phyloP scores from a whole-genome alignment of 2,113 vertebrate species.

The Megaleporinus macrocephalus region DNA sequence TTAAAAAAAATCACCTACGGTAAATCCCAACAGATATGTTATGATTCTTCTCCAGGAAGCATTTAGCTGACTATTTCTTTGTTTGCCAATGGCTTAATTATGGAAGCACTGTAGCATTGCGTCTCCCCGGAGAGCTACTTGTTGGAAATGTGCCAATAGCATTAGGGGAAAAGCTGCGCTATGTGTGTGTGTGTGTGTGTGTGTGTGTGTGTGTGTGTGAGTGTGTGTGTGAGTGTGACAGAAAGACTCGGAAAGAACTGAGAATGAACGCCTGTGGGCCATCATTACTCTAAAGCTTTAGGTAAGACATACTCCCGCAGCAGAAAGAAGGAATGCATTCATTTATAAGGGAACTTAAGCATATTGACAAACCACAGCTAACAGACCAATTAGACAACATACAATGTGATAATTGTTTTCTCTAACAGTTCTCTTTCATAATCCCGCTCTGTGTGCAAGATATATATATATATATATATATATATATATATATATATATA shows the following conservation, averaged over 20 bases:
- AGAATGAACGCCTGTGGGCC: constrained; percentile 38
- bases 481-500: too few relatives aligned
- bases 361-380: constrained; percentile 24
- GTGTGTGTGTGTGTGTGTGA: too few relatives aligned
- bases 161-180: constrained; percentile 41
- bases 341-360: constrained; percentile 19
- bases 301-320: constrained; percentile 12
- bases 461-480: too few relatives aligned
- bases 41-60: constrained; percentile 68
- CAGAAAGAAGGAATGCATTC: constrained; percentile 14
- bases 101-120: constrained; percentile 64
- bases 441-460: neutral
- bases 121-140: constrained; percentile 66
- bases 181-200: constrained; percentile 45
- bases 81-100: constrained; percentile 73
- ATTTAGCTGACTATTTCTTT: constrained; percentile 70
- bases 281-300: constrained; percentile 34
- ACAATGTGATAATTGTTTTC: constrained; percentile 5
- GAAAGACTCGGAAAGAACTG: constrained; percentile 30
- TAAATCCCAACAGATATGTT: constrained; percentile 61
- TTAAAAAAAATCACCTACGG: constrained; percentile 39
- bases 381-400: neutral
- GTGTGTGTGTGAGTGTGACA: constrained; percentile 39
- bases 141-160: constrained; percentile 70
- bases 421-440: neutral